Conservation (phyloP, 2,113 vertebrate genomes). For the Platichthys flesus region DNA sequence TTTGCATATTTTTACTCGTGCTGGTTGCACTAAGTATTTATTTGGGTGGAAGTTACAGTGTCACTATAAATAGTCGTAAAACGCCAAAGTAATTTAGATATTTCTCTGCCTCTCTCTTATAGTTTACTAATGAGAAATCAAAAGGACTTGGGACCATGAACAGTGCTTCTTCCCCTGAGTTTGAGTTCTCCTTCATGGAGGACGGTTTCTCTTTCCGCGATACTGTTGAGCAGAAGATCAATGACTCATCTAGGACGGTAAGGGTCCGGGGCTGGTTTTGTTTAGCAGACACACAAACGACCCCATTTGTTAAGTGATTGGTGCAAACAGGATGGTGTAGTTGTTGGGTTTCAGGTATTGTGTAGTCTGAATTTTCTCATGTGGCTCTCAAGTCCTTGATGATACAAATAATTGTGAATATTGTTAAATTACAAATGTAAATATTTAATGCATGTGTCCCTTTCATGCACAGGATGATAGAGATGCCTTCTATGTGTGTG, state of each 20-base stretch:
- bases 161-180: constrained; percentile 79
- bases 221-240: constrained; percentile 95
- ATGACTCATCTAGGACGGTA: constrained; percentile 92
- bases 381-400: no score
- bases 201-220: constrained; percentile 96
- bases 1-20: no score
- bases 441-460: background rate
- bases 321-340: no score
- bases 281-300: background rate
- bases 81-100: background rate
- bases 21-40: no score
- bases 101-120: background rate
- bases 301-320: background rate
- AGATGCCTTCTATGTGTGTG: constrained; percentile 97
- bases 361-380: no score
- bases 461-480: constrained; percentile 89
- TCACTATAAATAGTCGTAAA: no score
- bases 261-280: constrained; percentile 58
- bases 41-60: no score
- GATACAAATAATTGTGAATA: no score
- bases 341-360: no score
- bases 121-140: constrained; percentile 75
- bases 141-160: constrained; percentile 81
- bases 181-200: constrained; percentile 91
- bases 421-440: no score